Evolutionary conservation across 2,113 vertebrate species (phyloP).

Genomic region (Oreochromis niloticus): DNA sequence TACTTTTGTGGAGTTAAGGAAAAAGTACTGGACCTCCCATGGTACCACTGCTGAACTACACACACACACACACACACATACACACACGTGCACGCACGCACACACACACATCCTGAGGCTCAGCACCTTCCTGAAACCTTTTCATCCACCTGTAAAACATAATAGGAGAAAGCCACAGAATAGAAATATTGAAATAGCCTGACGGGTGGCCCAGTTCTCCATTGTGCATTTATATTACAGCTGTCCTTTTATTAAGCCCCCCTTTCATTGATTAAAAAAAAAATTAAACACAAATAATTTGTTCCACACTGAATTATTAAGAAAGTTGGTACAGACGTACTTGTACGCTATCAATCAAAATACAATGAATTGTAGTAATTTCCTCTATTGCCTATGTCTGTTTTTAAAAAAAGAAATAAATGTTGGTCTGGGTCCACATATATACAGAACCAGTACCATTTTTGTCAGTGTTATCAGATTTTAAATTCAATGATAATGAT

Average conservation of each 20-base stretch:
- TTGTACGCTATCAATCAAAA: neutral
- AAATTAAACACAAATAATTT: neutral
- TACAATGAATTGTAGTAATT: neutral
- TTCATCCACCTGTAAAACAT: neutral
- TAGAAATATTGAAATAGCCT: neutral
- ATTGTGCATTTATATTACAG: neutral
- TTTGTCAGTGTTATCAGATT: neutral
- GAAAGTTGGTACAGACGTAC: neutral
- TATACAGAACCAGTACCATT: neutral
- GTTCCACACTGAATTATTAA: neutral
- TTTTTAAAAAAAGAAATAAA: neutral
- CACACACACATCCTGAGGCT: neutral
- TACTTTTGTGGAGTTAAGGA: neutral
- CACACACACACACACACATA: neutral
- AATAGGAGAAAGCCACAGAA: neutral
- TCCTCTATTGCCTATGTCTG: neutral
- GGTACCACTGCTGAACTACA: neutral
- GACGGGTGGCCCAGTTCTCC: neutral
- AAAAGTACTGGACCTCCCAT: neutral
- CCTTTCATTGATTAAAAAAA: neutral
- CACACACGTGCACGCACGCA: accelerated
- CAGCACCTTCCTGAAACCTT: neutral
- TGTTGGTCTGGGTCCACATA: neutral
- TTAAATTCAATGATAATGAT: neutral
- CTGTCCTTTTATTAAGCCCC: neutral